Base-by-base conservation (phyloP, 2,888 invertebrate genomes). In the Therioaphis trifolii region DNA sequence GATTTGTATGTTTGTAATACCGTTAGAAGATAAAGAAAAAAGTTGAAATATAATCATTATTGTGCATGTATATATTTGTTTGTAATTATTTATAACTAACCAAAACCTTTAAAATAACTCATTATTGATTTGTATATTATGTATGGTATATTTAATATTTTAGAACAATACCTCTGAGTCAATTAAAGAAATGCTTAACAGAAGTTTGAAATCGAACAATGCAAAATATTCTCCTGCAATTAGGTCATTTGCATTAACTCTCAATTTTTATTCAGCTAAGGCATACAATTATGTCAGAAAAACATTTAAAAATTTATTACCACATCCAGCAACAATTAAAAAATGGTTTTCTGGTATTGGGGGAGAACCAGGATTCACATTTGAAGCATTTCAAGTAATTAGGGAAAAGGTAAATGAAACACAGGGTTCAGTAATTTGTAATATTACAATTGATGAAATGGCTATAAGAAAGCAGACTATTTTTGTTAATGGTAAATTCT, bases 311-410 rank as follows among this genome's bases (percentile, higher is more conserved):
- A 61, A 61, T 5, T 11, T 27, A 61, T 3, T 27, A 7, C 12
- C 27, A 14, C 61, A 61, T 43, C 29, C 40, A 5, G 27, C 43
- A 61, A 77, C 77, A 12, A 63, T 77, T 66, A 27, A 61, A 40
- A 61, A 43, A 15, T 77, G 77, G 77, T 52, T 63, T 49, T 15
- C n/a, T 55, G 66, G 18, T 21, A 46, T 77, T 63, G 43, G 24
- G 9, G 66, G 66, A n/a, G 27, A 24, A 40, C 77, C 77, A 21
- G 77, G 77, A 35, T 77, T 77, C 55, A 77, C 77, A 18, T 29
- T 46, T 24, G 66, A 77, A 66, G 14, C 77, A 18, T 29, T 46
- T 24, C 46, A 77, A 66, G 14, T 55, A 40, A 24, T 75, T 27
- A 75, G 21, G 58, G 15, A 61, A 61, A 24, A 58, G 24, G 24